phyloP scores from a whole-genome alignment of 2,888 invertebrate genomes.

The Drosophila pegasa region DNA sequence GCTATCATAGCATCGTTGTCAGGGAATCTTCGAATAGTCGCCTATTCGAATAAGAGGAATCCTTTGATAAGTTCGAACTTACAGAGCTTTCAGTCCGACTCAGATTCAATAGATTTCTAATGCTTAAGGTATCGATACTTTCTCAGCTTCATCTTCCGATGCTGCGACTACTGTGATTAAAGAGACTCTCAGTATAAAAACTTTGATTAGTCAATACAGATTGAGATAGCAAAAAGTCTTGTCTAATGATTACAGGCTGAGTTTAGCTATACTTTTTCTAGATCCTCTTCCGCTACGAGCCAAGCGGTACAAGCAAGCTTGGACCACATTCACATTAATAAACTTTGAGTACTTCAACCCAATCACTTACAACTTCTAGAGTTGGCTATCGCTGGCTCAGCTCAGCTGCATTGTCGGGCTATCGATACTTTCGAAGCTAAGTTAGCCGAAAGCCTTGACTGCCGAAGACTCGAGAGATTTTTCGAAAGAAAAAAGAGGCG shows the following conservation, averaged over 20 bases:
- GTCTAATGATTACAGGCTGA: too few species aligned
- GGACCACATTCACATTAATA: too few species aligned
- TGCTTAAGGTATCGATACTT: not conserved
- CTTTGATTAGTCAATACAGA: not conserved
- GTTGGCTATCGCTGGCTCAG: not conserved
- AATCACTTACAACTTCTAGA: not conserved
- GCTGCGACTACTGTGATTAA: not conserved
- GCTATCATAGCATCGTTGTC: too few species aligned
- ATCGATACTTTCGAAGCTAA: constrained; percentile 2
- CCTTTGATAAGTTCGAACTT: too few species aligned
- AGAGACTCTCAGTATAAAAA: not conserved
- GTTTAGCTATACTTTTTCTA: not conserved
- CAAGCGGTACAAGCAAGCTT: too few species aligned
- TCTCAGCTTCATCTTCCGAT: too few species aligned
- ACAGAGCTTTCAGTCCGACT: too few species aligned
- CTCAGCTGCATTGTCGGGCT: not conserved
- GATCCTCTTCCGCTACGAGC: not conserved
- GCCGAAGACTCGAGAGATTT: constrained; percentile 1
- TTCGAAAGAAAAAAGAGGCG: not conserved
- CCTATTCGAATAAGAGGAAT: too few species aligned
- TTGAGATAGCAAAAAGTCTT: too few species aligned
- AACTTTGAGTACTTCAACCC: not conserved
- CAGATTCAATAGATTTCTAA: too few species aligned
- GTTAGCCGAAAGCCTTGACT: not conserved
- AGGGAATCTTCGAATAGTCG: too few species aligned